Base-by-base conservation (phyloP, 1,140 invertebrate species). In the Camponotus vicinus region DNA sequence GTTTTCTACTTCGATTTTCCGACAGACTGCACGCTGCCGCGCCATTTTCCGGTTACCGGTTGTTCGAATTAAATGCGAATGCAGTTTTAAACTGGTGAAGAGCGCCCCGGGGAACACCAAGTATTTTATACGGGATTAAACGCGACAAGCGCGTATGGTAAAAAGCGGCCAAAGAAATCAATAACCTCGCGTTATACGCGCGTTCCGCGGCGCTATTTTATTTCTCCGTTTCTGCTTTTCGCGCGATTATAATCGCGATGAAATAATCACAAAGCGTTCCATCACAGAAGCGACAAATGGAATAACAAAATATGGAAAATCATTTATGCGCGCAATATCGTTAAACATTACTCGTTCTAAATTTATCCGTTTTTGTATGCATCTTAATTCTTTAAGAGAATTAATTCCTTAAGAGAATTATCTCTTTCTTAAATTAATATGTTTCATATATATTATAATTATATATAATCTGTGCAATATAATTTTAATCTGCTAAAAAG, bases 1-100 rank as follows among this genome's bases (percentile, higher is more conserved):
- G 93, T 94, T 94, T 94, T 91, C 86, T 84, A 88, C 89, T 91
- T 91, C 89, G 90, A 91, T 91, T 90, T 91, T 91, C 90, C 90
- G 89, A 85, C 87, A 88, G 89, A 80, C 77, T 86, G 90, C 84
- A 88, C 86, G 82, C 86, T 87, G 86, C 77, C 83, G 80, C 83
- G 89, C 89, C 88, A 91, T 91, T 92, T 91, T 82, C 86, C 88
- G 80, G 89, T 90, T 79, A 45, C 79, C 79, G 79, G 90, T 92
- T 92, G 86, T 92, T 92, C 91, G 91, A 89, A 92, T 91, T 92
- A 92, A 92, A 92, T 86, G 89, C 85, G 86, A 83, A 92, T 89
- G 91, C 90, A 92, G 91, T 92, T 92, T 92, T 90, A 92, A 92
- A 92, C 89, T 87, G 89, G 86, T 57, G 86, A 92, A 88, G 85